Conservation (phyloP, 2,888 invertebrate species). For the Sminthurides aquaticus region DNA sequence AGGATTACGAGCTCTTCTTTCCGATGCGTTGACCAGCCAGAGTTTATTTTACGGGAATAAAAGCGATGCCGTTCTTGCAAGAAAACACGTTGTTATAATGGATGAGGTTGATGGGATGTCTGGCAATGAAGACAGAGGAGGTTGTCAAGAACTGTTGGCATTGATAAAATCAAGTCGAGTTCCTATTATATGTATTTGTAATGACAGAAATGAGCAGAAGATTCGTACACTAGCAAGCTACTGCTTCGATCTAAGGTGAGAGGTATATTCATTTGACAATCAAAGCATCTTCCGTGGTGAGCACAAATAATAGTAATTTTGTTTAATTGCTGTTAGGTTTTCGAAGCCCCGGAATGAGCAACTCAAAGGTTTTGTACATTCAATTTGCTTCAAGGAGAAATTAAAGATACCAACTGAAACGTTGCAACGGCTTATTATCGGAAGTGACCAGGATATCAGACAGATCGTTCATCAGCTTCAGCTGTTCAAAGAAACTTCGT, state of each 20-base stretch:
- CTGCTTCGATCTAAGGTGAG: constrained; percentile 73
- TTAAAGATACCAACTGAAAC: constrained; percentile 70
- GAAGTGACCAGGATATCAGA: constrained; percentile 86
- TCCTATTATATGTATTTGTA: constrained; percentile 95
- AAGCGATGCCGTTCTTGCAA: constrained; percentile 50
- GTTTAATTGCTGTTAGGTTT: constrained; percentile 52
- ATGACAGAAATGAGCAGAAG: constrained; percentile 87
- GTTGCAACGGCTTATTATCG: constrained; percentile 71
- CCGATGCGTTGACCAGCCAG: constrained; percentile 57
- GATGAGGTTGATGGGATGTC: constrained; percentile 99
- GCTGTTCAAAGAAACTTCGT: constrained; percentile 52
- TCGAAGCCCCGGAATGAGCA: constrained; percentile 77
- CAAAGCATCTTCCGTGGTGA: not conserved
- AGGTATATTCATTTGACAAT: not conserved
- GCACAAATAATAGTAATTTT: no score
- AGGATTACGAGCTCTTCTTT: constrained; percentile 72
- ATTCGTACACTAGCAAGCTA: constrained; percentile 87
- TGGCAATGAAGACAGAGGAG: constrained; percentile 92
- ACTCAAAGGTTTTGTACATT: constrained; percentile 71
- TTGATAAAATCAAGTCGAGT: constrained; percentile 81
- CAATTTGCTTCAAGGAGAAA: constrained; percentile 83
- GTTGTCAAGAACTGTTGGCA: constrained; percentile 84
- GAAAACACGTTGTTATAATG: constrained; percentile 92
- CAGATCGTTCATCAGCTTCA: constrained; percentile 87
- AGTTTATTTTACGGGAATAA: constrained; percentile 30